Base-by-base conservation (phyloP, 2,113 vertebrate species). In the Centropus unirufus region DNA sequence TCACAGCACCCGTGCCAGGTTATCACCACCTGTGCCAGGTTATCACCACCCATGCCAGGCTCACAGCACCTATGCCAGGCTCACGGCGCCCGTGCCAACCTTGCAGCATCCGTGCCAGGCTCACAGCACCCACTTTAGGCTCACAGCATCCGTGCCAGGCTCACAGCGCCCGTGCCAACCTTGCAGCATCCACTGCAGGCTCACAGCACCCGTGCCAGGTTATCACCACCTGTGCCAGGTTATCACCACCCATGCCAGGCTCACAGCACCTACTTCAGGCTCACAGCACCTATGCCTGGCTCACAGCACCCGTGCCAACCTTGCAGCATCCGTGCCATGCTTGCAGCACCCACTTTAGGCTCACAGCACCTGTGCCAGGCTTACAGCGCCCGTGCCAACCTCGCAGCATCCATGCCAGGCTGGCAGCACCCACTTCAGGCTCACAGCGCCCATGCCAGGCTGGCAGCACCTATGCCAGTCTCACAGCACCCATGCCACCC, bases 171-270 rank as follows among this genome's bases (percentile, higher is more conserved):
- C 49, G 11, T 4, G 1, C 46, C 27, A 7, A 3, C 7, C n/a
- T 44, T 5, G 11, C 6, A 16, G 42, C 42, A 44, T 11, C 42
- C 42, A 44, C 11, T 14, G 6, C 10, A 44, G 13, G 16, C 42
- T 44, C 13, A 11, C 42, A 44, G 42, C 42, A 44, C 42, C 42
- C 12, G 11, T 16, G 16, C 42, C 15, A 15, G 36, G 36, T 9
- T 36, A n/a, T n/a, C n/a, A n/a, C n/a, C 55, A 27, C 40, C 66
- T 24, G 4, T 4, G 3, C 27, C 14, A 8, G 16, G 11, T 21
- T 23, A 13, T 3, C 0, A 9, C 8, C 32, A 22, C 24, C 40
- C 7, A 6, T 3, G 4, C 13, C 13, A 18, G 4, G 3, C 16
- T 17, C 12, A 4, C 2, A 3, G 1, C 42, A 44, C 42, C 42